These are phyloP conservation scores for Rotaria socialis DNA, from an alignment of 2,888 invertebrate species.

Conservation along the genomic window DNA sequence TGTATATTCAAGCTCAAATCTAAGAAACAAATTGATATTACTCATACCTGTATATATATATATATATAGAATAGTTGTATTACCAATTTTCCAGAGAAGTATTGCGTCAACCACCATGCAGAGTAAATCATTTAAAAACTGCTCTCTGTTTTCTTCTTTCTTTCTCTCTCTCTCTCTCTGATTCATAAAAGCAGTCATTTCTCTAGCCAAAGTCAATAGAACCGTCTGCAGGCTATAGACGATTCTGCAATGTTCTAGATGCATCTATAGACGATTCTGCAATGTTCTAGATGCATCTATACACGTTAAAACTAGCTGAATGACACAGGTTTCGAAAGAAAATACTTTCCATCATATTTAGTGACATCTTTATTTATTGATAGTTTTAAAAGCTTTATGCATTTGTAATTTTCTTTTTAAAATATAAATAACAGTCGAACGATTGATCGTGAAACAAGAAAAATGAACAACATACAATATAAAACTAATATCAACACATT, in stretches of 20 bases:
- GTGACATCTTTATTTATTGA: background rate
- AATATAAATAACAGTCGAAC: background rate
- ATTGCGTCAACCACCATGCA: no score
- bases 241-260: background rate
- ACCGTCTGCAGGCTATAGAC: background rate
- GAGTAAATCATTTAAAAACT: no score
- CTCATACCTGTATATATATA: no score
- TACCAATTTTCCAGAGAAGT: no score
- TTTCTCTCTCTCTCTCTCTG: background rate
- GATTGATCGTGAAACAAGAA: background rate
- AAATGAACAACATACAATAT: background rate
- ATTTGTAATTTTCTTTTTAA: background rate
- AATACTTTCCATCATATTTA: background rate
- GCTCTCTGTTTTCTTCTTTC: no score
- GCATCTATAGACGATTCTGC: background rate
- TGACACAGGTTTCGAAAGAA: background rate
- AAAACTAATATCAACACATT: background rate
- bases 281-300: no score
- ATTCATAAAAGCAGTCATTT: background rate
- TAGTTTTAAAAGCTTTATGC: background rate
- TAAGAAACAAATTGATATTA: no score
- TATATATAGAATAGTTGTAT: no score
- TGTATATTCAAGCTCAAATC: no score
- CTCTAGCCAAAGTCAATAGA: background rate
- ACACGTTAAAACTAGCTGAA: fast-evolving